Conservation (phyloP, 2,888 invertebrate species). For the Sussaba pulchella region DNA sequence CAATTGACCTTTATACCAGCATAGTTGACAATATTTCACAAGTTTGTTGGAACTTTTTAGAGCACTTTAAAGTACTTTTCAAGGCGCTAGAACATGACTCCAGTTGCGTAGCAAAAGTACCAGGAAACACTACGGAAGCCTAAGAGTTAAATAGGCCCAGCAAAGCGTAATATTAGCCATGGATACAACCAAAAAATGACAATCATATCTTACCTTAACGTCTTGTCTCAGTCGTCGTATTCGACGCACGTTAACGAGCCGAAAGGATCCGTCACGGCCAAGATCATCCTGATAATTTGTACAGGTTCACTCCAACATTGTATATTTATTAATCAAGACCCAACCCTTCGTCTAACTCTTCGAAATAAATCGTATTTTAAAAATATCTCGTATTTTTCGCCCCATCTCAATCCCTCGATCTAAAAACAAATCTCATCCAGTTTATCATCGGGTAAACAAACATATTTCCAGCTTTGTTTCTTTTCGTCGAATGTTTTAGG, state of each 20-base stretch:
- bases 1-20: no score
- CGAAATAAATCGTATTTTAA: slow-evolving; percentile 48
- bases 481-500: slow-evolving; percentile 70
- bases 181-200: background rate
- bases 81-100: no score
- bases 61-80: no score
- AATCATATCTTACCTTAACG: slow-evolving; percentile 84
- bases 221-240: slow-evolving; percentile 91
- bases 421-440: background rate
- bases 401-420: background rate
- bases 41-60: no score
- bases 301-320: background rate
- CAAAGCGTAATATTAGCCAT: no score
- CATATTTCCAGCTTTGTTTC: background rate
- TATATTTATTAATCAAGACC: slow-evolving; percentile 22
- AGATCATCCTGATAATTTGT: background rate
- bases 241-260: slow-evolving; percentile 89
- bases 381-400: background rate
- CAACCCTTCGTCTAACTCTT: background rate
- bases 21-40: no score
- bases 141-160: no score
- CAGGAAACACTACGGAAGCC: no score
- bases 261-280: background rate
- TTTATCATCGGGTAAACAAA: background rate
- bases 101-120: no score